phyloP scores from a whole-genome alignment of 2,797 vertebrate genomes.

The Kryptopterus vitreolus region DNA sequence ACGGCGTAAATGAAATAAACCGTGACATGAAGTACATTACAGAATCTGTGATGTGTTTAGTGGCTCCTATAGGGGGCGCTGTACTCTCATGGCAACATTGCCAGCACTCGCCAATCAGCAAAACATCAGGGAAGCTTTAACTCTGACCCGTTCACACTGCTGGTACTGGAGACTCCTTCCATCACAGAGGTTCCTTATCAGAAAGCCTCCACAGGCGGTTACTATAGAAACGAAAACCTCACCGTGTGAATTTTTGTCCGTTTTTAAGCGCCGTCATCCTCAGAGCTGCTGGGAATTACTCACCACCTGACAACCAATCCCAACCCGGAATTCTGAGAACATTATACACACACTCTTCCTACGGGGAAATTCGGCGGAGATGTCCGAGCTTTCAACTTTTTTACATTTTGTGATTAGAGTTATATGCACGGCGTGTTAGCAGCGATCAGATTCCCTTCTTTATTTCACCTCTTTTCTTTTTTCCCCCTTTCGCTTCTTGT shows the following conservation, averaged over 20 bases:
- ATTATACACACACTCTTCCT: background rate
- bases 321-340: background rate
- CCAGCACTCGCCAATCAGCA: no score
- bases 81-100: no score
- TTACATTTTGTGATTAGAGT: background rate
- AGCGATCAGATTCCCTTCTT: background rate
- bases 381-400: background rate
- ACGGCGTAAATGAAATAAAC: no score
- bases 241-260: no score
- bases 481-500: background rate
- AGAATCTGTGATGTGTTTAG: no score
- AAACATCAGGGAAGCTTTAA: background rate
- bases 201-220: background rate
- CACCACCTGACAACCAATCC: background rate
- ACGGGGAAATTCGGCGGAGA: slow-evolving; percentile 1
- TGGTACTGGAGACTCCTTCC: background rate
- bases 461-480: background rate
- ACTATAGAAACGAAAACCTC: background rate
- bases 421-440: background rate
- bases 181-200: background rate
- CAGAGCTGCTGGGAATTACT: background rate
- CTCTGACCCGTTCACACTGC: background rate
- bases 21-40: no score
- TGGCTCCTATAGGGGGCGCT: no score
- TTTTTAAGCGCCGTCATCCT: no score